A percentile compares a stretch with the other conserved stretches of the same genome.
Conservation (phyloP, 2,113 vertebrate species). For the Piprites chloris region DNA sequence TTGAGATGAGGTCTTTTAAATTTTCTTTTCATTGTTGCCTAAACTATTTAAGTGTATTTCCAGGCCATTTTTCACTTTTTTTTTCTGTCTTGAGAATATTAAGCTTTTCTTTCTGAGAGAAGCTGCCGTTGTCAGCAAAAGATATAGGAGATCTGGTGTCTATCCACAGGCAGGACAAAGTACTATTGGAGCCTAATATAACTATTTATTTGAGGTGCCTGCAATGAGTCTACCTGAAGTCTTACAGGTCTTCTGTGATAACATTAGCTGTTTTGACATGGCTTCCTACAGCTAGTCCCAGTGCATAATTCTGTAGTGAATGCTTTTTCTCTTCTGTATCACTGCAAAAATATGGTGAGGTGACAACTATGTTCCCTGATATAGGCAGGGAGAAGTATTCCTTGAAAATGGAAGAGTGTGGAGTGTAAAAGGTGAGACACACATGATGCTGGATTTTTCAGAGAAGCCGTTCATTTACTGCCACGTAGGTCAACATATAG, state of each 20-base stretch:
- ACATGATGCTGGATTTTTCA: fast-evolving
- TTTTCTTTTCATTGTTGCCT: neutral
- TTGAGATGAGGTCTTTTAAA: neutral
- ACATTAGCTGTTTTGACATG: neutral
- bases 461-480: neutral
- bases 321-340: neutral
- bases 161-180: neutral
- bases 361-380: neutral
- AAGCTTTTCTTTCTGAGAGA: neutral
- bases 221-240: neutral
- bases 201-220: neutral
- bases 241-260: neutral
- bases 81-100: neutral
- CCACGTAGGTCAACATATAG: fast-evolving
- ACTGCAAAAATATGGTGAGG: neutral
- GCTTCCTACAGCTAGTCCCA: neutral
- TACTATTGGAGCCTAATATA: neutral
- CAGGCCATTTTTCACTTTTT: neutral
- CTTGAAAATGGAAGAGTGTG: neutral
- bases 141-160: neutral
- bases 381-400: neutral
- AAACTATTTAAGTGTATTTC: neutral
- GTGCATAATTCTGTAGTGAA: neutral
- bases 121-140: neutral
- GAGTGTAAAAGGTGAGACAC: neutral